Evolutionary conservation across 2,797 vertebrate genomes (phyloP), one percentile per base, ranked within the genome.

Genomic region (Malurus leucopterus): DNA sequence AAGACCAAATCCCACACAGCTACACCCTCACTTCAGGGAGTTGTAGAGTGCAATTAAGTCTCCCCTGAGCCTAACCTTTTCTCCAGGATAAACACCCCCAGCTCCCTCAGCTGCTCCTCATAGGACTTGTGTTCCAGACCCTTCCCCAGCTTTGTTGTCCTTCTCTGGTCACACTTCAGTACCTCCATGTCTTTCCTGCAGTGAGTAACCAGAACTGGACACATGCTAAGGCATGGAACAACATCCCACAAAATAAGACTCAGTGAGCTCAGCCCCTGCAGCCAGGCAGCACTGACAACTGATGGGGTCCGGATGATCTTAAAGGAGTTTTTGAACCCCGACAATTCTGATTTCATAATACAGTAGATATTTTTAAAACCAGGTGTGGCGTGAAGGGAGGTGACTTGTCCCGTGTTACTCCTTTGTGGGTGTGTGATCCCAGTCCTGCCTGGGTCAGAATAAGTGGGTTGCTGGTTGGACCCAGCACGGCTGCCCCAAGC

Each of bases 341-440:
- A 44, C 19, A 23, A 29, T 16, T 38, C 32, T 17, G 29, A 67
- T 44, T 40, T 19, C 29, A 16, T 32, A 11, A 32, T 6, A 11
- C 1, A 51, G 27, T 2, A 58, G 44, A 30, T 4, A 16, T 22
- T 69, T 70, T 30, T 24, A 63, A 67, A 84, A 5, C 22, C 50
- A 30, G 38, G 62, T 32, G 40, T 0, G 2, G 26, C 0, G 0
- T 4, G 19, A 29, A 41, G 34, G 6, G 19, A 10, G 16, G 15
- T 1, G 8, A 13, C 15, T n/a, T 44, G 9, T 27, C 21, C 21
- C 3, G 12, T 36, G 36, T 38, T 15, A 2, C 15, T 46, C 9
- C 32, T 50, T 13, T 15, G 13, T 6, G 19, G n/a, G 46, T 1
- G 2, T 23, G 47, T 46, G 27, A 62, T 72, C 30, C 32, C 3